Percentiles rank a stretch among this genome's conserved stretches.
Conservation (phyloP, 2,113 vertebrate genomes). For the Rhinoptilus africanus region DNA sequence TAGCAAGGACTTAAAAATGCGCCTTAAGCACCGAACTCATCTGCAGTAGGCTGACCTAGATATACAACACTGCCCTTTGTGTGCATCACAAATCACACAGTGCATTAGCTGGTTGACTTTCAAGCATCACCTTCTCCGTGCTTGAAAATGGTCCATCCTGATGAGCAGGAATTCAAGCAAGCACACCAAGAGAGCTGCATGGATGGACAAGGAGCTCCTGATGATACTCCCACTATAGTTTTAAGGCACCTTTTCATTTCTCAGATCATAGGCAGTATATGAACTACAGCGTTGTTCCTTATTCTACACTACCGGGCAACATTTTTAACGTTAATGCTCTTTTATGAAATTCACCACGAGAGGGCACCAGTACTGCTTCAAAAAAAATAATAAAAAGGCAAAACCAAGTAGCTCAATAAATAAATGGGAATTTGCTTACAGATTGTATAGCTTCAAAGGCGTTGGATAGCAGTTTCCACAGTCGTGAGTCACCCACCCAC, state of each 20-base stretch:
- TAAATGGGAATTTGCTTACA: background rate
- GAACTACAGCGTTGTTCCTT: background rate
- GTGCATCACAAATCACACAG: background rate
- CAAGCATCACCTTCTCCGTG: background rate
- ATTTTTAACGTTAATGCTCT: background rate
- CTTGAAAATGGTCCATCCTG: background rate
- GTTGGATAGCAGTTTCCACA: background rate
- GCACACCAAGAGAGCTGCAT: background rate
- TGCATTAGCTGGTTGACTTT: background rate
- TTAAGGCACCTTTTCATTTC: background rate
- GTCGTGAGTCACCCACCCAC: background rate
- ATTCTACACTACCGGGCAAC: background rate
- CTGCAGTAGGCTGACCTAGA: background rate
- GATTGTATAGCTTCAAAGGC: background rate
- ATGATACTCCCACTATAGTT: background rate
- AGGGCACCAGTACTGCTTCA: background rate
- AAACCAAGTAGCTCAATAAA: background rate
- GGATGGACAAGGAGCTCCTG: background rate
- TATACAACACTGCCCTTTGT: fast-evolving
- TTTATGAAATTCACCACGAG: background rate
- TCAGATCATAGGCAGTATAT: background rate
- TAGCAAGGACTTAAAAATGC: background rate
- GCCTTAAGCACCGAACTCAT: background rate
- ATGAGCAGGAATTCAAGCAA: background rate
- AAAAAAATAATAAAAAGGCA: background rate